Evolutionary conservation across 2,113 vertebrate species (phyloP), one percentile per base, ranked within the genome.

Genomic region (Cavia aperea): DNA sequence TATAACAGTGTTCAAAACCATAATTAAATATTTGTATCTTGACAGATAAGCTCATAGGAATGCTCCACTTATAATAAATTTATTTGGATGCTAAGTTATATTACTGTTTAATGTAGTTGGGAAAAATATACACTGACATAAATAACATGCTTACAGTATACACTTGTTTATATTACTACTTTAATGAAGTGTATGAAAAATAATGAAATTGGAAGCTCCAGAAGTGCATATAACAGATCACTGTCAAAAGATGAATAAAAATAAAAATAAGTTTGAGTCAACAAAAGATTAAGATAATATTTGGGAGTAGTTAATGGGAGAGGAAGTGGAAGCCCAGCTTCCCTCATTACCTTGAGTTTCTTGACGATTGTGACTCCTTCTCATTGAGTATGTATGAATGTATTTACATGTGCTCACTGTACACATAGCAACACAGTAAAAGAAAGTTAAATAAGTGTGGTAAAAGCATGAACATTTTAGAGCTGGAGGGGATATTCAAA

Each of bases 21-120:
- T 58, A 70, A 82, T 94, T 92, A 91, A 82, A 46, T 56, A 62
- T 68, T 91, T 94, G 78, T 70, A 65, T 62, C 13, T 16, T 95
- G 62, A 11, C 62, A 81, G 75, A 68, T 24, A 90, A 94, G 89
- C 54, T 86, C 43, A 86, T 26, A 68, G 13, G 56, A 83, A 73
- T 39, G 11, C 0, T 75, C 12, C 16, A 14, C 62, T 90, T 93
- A 54, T 33, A 85, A 86, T 72, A 72, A 56, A 36, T 65, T 63
- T 73, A 78, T 82, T 81, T 79, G 31, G 8, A 82, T 77, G 58
- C 23, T 77, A 88, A 39, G 86, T 83, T 90, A 21, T n/a, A 26
- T 90, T 79, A 54, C 13, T 92, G 77, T 46, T 82, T 63, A 54
- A 68, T 75, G 70, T 75, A 93, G 92, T 91, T 85, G 73, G 86